These are phyloP conservation scores for Gymnosoma rotundatum DNA, from an alignment of 2,888 invertebrate genomes.

Conservation along the genomic window DNA sequence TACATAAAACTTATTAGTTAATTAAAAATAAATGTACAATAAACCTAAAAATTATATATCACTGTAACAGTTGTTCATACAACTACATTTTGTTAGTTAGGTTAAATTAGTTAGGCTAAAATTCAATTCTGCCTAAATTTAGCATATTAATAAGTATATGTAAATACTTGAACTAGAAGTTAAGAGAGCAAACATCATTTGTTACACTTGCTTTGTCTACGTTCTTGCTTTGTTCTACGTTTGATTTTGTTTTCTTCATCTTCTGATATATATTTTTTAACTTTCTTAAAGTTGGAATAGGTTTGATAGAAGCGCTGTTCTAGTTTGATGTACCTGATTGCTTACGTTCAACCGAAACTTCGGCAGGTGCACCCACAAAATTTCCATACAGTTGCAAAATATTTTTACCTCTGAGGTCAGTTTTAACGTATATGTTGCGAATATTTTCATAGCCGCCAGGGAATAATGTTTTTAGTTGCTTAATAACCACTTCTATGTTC, in stretches of 20 bases:
- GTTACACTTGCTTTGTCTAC: too few species aligned
- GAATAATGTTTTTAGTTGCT: slow-evolving; percentile 84
- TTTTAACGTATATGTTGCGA: slow-evolving; percentile 87
- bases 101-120: too few species aligned
- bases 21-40: too few species aligned
- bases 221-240: too few species aligned
- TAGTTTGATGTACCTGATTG: slow-evolving; percentile 79
- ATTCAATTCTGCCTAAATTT: too few species aligned
- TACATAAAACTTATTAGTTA: too few species aligned
- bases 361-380: slow-evolving; percentile 74
- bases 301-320: slow-evolving; percentile 80
- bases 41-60: too few species aligned
- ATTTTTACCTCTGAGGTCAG: slow-evolving; percentile 81
- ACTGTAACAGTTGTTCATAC: too few species aligned
- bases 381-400: slow-evolving; percentile 79
- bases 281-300: slow-evolving; percentile 83
- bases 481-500: slow-evolving; percentile 86
- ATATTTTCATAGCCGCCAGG: slow-evolving; percentile 91
- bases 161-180: too few species aligned
- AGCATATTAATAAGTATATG: too few species aligned
- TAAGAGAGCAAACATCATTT: too few species aligned
- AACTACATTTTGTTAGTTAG: too few species aligned
- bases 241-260: slow-evolving; percentile 82
- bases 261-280: slow-evolving; percentile 82
- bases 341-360: slow-evolving; percentile 82